Percentiles rank a stretch among this genome's conserved stretches.
These are phyloP conservation scores for Tipula helvola DNA, from an alignment of 2,888 invertebrate genomes.

Conservation along the genomic window DNA sequence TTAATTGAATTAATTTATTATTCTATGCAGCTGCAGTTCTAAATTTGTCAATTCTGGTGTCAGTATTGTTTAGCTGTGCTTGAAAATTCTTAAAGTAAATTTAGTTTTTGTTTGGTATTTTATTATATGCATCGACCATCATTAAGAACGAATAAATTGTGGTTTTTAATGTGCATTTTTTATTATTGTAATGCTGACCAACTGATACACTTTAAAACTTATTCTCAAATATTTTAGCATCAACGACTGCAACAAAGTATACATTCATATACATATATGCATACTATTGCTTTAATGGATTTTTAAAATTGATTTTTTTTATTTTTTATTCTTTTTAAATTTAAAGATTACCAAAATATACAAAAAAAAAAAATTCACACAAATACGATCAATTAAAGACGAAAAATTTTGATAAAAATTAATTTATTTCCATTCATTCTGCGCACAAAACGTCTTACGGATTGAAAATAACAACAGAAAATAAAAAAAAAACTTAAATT, in stretches of 20 bases:
- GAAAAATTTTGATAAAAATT: neutral
- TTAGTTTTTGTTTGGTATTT: no score
- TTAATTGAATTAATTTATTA: no score
- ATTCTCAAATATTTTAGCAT: neutral
- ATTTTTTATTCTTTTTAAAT: neutral
- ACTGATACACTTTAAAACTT: neutral
- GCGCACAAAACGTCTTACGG: neutral
- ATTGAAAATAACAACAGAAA: neutral
- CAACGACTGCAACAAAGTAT: neutral
- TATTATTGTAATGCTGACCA: neutral
- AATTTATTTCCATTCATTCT: neutral
- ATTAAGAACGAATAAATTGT: no score
- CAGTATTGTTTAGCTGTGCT: no score
- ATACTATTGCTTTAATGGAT: neutral
- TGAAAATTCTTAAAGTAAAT: no score
- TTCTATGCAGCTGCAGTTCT: no score
- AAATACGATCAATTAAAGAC: conserved; percentile 4
- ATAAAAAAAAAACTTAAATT: neutral
- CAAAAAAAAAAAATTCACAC: neutral
- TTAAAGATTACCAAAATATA: neutral
- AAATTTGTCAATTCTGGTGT: no score
- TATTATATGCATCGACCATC: no score
- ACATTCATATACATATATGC: neutral
- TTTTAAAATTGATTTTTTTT: neutral
- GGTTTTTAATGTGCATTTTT: no score